Evolutionary conservation across 2,113 vertebrate species (phyloP).

Genomic region (Myiagra hebetior): DNA sequence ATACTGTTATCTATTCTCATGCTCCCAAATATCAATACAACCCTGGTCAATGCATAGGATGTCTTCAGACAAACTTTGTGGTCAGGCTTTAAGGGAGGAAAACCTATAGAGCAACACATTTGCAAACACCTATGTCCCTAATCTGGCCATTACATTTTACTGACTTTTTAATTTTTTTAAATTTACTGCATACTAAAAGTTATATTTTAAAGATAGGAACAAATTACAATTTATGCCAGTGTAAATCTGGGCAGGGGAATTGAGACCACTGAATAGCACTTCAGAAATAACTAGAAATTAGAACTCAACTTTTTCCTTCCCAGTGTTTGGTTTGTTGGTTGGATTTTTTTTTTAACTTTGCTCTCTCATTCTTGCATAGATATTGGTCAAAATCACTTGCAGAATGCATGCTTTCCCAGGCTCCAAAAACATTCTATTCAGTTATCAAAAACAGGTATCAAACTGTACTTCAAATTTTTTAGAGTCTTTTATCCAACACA

Average conservation of each 20-base stretch:
- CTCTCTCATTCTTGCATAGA: background rate
- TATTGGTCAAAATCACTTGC: background rate
- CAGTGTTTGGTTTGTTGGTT: background rate
- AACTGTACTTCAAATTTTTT: background rate
- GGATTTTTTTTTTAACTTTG: background rate
- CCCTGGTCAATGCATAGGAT: background rate
- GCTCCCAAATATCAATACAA: background rate
- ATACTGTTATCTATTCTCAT: background rate
- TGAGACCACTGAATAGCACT: background rate
- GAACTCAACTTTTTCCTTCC: background rate
- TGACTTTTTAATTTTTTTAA: background rate
- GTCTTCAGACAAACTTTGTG: background rate
- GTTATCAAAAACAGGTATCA: background rate
- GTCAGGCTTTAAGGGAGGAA: background rate
- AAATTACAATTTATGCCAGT: background rate
- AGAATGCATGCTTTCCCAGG: background rate
- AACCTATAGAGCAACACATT: background rate
- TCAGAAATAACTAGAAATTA: background rate
- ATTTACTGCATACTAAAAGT: background rate
- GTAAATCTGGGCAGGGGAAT: background rate
- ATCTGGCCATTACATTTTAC: background rate
- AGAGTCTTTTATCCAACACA: background rate
- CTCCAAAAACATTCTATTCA: background rate
- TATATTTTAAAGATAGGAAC: background rate
- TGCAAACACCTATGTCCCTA: background rate